Conservation (phyloP, 2,113 vertebrate species). For the Nothobranchius furzeri region DNA sequence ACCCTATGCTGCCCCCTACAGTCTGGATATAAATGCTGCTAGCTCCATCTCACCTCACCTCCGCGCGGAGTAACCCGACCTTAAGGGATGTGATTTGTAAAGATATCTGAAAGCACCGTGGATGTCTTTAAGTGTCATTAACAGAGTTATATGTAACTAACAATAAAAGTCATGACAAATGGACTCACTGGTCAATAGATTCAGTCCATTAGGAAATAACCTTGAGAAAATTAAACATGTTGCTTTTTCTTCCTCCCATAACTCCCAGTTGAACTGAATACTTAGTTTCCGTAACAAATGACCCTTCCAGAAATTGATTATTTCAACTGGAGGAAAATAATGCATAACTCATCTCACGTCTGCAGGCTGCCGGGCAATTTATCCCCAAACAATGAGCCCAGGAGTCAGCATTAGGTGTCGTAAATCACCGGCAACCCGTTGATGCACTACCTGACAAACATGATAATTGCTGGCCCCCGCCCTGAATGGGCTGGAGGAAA, state of each 20-base stretch:
- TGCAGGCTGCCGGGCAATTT: conserved; percentile 58
- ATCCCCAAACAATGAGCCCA: conserved; percentile 73
- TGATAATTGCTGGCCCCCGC: conserved; percentile 69
- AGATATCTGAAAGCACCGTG: too few relatives aligned
- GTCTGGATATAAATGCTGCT: too few relatives aligned
- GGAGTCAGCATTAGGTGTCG: conserved; percentile 52
- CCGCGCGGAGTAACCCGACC: too few relatives aligned
- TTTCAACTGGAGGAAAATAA: conserved; percentile 73
- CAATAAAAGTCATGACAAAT: conserved; percentile 49
- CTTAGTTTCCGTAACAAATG: conserved; percentile 74
- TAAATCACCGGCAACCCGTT: conserved; percentile 74
- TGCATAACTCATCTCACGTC: conserved; percentile 76
- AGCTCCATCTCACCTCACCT: too few relatives aligned
- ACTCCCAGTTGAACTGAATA: conserved; percentile 53
- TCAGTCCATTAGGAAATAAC: conserved; percentile 72
- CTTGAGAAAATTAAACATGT: conserved; percentile 67
- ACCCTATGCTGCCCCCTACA: too few relatives aligned
- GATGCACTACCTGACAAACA: conserved; percentile 75
- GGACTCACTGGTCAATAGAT: conserved; percentile 56
- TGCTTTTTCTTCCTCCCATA: conserved; percentile 10
- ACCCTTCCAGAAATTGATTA: conserved; percentile 66
- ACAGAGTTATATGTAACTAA: conserved; percentile 36
- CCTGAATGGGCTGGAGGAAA: conserved; percentile 58
- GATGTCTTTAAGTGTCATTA: conserved; percentile 2
- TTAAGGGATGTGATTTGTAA: too few relatives aligned